These are phyloP conservation scores for Harpalus rubripes DNA, from an alignment of 2,888 invertebrate genomes.

Conservation along the genomic window DNA sequence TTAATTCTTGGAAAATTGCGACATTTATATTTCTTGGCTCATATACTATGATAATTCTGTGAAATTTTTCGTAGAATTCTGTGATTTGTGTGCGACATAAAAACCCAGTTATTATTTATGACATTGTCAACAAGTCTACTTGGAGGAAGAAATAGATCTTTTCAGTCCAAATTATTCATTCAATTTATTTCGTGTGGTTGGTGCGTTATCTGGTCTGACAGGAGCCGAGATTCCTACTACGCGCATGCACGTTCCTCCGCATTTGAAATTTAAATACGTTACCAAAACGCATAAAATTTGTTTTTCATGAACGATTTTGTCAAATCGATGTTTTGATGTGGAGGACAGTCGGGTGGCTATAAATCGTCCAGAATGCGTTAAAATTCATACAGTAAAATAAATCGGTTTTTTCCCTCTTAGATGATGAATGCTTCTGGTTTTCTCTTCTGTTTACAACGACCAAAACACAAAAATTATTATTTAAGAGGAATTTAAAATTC, in stretches of 20 bases:
- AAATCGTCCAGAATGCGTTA: slow-evolving; percentile 61
- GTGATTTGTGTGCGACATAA: slow-evolving; percentile 26
- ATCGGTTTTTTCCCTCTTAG: slow-evolving; percentile 51
- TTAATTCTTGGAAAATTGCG: neutral
- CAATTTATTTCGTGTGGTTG: slow-evolving; percentile 60
- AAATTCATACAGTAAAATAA: slow-evolving; percentile 64
- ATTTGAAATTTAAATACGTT: slow-evolving; percentile 62
- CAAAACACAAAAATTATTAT: neutral
- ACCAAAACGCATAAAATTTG: slow-evolving; percentile 62
- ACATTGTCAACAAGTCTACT: slow-evolving; percentile 37
- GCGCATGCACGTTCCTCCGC: slow-evolving; percentile 42
- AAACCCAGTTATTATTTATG: slow-evolving; percentile 42
- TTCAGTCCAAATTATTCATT: slow-evolving; percentile 61
- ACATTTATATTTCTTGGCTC: neutral
- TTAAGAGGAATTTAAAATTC: neutral
- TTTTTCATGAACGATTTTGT: slow-evolving; percentile 64
- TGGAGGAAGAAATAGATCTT: slow-evolving; percentile 44
- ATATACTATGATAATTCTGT: neutral
- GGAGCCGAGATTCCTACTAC: slow-evolving; percentile 51
- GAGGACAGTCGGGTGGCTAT: slow-evolving; percentile 56
- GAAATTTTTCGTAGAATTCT: slow-evolving; percentile 1
- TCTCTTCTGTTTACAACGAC: slow-evolving; percentile 46
- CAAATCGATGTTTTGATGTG: slow-evolving; percentile 64
- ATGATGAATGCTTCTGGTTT: slow-evolving; percentile 55
- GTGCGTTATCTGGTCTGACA: slow-evolving; percentile 59